These are phyloP conservation scores for Hycleus phaleratus DNA, from an alignment of 1,140 invertebrate genomes.

Conservation along the genomic window DNA sequence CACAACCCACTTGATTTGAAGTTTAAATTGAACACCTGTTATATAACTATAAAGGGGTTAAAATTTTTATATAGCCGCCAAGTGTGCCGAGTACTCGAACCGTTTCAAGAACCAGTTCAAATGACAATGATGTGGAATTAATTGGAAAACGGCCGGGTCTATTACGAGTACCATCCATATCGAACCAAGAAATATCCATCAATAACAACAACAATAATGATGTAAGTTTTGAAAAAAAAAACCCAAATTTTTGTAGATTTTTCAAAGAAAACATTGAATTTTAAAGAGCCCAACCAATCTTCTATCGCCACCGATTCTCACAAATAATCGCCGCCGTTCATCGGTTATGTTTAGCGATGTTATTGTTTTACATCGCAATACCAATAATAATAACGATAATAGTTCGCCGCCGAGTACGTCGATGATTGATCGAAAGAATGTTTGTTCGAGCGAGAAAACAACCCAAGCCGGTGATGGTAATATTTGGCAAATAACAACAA, in stretches of 20 bases:
- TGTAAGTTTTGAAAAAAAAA: neutral
- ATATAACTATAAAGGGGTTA: neutral
- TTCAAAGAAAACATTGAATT: neutral
- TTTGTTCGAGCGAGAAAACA: constrained; percentile 81
- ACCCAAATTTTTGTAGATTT: neutral
- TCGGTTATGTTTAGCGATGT: constrained; percentile 85
- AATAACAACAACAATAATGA: constrained; percentile 35
- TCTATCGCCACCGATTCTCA: constrained; percentile 53
- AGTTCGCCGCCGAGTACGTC: constrained; percentile 26
- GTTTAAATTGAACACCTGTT: neutral
- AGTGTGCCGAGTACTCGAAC: constrained; percentile 37
- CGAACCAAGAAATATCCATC: constrained; percentile 36
- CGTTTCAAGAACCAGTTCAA: constrained; percentile 38
- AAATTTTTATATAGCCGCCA: constrained; percentile 6
- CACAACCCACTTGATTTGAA: neutral
- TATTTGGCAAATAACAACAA: constrained; percentile 50
- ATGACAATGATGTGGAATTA: constrained; percentile 30
- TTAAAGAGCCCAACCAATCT: constrained; percentile 42
- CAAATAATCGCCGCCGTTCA: constrained; percentile 53
- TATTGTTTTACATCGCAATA: constrained; percentile 60
- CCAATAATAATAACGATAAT: constrained; percentile 50
- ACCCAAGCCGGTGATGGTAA: constrained; percentile 73
- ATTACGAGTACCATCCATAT: constrained; percentile 47
- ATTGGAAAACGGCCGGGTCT: constrained; percentile 42
- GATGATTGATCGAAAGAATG: constrained; percentile 50